A percentile compares a stretch with the other conserved stretches of the same genome.
Evolutionary conservation across 2,888 invertebrate genomes (phyloP).

Genomic region (Enchytraeus crypticus): DNA sequence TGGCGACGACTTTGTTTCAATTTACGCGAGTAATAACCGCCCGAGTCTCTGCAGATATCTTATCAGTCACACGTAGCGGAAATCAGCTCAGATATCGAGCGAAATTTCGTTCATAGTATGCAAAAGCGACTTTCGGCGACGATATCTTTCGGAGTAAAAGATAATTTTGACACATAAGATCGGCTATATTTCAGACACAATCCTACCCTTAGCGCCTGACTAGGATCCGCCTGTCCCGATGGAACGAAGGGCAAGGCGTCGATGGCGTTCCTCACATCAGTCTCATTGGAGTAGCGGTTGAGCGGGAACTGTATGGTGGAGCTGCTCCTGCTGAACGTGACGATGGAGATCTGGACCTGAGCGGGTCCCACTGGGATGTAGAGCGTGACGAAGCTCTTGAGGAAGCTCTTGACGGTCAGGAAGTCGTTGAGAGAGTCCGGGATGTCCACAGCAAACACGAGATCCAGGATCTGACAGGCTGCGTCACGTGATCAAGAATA

Average conservation of each 20-base stretch:
- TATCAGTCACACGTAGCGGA: too few species aligned
- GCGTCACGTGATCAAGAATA: too few species aligned
- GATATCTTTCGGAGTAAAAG: too few species aligned
- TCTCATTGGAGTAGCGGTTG: conserved; percentile 1
- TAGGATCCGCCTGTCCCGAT: neutral
- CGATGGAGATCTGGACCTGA: conserved; percentile 6
- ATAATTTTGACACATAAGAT: too few species aligned
- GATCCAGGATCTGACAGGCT: conserved; percentile 4
- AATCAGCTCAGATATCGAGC: too few species aligned
- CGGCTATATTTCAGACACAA: too few species aligned
- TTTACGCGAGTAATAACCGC: too few species aligned
- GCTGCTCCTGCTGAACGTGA: conserved; percentile 2
- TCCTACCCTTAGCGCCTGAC: too few species aligned
- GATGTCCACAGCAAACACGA: conserved; percentile 12
- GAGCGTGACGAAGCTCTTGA: conserved; percentile 8
- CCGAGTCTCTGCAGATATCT: too few species aligned
- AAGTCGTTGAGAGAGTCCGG: neutral
- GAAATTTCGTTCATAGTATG: too few species aligned
- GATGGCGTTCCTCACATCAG: conserved; percentile 3
- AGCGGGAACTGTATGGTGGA: conserved; percentile 1
- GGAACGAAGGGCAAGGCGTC: conserved; percentile 6
- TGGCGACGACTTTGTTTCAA: too few species aligned
- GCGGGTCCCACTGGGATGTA: conserved; percentile 1
- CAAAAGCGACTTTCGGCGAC: too few species aligned
- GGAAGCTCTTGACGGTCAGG: neutral